Evolutionary conservation across 2,888 invertebrate genomes (phyloP), one percentile per base, ranked within the genome.

Genomic region (Drosophila cyrtoloma): DNA sequence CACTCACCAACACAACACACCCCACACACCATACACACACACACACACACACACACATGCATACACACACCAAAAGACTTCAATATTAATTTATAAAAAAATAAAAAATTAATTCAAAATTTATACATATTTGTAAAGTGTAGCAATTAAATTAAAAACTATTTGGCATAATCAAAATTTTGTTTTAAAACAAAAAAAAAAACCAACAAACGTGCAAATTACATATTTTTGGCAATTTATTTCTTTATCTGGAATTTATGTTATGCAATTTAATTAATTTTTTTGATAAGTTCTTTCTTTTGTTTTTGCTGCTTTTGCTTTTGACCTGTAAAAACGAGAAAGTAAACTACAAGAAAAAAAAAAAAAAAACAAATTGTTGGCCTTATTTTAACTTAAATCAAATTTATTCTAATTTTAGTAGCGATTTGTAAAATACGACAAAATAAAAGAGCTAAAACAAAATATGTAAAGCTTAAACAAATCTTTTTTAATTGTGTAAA

Each of bases 331-430:
- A 58, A 65, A 65, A 60, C 22, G 37, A 56, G 14, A 57, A 28
- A n/a, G 47, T 14, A 47, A 47, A 47, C 47, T 26, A 28, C 28
- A 44, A 51, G 59, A 47, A 55, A 61, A 52, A 47, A 12, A 53
- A 26, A 69, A 71, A 30, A 47, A 80, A 82, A 71, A 71, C 37
- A 51, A 80, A 82, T 82, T 88, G 89, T 86, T 86, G 86, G 86
- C 89, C 89, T 88, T 86, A 86, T 88, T 88, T 86, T 73, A 84
- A 86, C 77, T 77, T 88, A 86, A 86, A 86, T 86, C 83, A 88
- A 86, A 88, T 88, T 87, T 85, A 81, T 86, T 79, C 67, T 86
- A 86, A 82, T 84, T 86, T 86, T 86, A 85, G 76, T 75, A 77
- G 57, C 66, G 73, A 84, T 75, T 81, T 86, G 74, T 81, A 77